Evolutionary conservation across 1,140 invertebrate species (phyloP).

Genomic region (Drosophila leontia): DNA sequence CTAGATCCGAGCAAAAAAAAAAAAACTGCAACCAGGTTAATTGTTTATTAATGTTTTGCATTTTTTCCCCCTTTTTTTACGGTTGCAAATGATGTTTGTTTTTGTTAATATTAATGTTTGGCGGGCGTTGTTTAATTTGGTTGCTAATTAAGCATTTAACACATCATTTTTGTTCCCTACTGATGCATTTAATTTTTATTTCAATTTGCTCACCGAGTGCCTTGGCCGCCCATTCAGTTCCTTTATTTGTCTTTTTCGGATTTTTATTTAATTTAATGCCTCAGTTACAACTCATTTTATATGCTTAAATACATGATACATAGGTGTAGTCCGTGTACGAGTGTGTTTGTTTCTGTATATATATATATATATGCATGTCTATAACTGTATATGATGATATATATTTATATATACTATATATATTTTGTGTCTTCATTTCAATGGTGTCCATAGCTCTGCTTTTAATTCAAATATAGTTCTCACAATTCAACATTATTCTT

Average conservation of each 20-base stretch:
- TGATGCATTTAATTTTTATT: conserved; percentile 54
- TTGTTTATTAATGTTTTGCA: conserved; percentile 66
- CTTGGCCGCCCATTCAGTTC: conserved; percentile 16
- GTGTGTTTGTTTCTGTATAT: conserved; percentile 21
- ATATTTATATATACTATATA: conserved; percentile 36
- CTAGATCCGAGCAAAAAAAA: conserved; percentile 35
- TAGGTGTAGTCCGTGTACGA: conserved; percentile 56
- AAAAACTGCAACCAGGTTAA: conserved; percentile 41
- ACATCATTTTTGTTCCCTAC: conserved; percentile 45
- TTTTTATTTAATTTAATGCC: conserved; percentile 64
- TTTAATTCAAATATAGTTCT: conserved; percentile 51
- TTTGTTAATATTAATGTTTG: conserved; percentile 39
- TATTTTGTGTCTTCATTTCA: conserved; percentile 15
- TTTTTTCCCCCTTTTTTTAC: conserved; percentile 22
- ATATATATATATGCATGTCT: conserved; percentile 31
- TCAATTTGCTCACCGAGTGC: conserved; percentile 39
- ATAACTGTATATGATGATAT: conserved; percentile 52
- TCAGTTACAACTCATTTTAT: conserved; percentile 75
- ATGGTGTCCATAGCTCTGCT: conserved; percentile 37
- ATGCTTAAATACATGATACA: conserved; percentile 80
- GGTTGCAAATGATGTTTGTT: conserved; percentile 9
- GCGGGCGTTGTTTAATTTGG: conserved; percentile 60
- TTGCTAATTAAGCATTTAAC: conserved; percentile 74
- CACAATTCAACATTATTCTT: conserved; percentile 59
- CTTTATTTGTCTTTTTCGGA: conserved; percentile 48